Percentiles rank a stretch among this genome's conserved stretches.
These are phyloP conservation scores for Rhynchonema sp. DNA, from an alignment of 2,888 invertebrate genomes.

Conservation along the genomic window DNA sequence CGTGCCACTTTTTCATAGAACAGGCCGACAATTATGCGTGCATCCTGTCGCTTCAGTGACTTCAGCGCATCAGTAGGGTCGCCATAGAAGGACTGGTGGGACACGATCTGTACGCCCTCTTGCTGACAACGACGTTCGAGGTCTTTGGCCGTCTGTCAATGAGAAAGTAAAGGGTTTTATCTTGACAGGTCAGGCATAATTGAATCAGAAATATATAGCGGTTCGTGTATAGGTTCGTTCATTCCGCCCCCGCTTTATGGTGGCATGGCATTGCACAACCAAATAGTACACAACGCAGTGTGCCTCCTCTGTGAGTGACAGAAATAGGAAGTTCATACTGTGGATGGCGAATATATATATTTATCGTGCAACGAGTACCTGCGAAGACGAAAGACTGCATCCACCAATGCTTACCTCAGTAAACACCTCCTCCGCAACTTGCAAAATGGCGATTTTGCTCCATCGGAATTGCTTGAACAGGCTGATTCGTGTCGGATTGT, in stretches of 20 bases:
- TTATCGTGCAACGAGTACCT: no score
- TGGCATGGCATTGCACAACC: no score
- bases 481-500: constrained; percentile 28
- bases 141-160: constrained; percentile 85
- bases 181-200: no score
- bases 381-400: no score
- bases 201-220: no score
- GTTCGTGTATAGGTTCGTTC: no score
- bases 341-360: neutral
- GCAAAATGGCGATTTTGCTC: constrained; percentile 87
- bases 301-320: no score
- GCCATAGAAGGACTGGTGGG: constrained; percentile 83
- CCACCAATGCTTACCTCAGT: constrained; percentile 59
- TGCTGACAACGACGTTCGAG: constrained; percentile 78
- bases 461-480: constrained; percentile 89
- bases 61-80: constrained; percentile 70
- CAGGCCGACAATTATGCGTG: constrained; percentile 86
- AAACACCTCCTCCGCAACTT: constrained; percentile 95
- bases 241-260: no score
- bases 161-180: no score
- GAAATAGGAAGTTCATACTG: neutral
- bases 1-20: constrained; percentile 96
- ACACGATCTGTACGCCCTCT: constrained; percentile 78
- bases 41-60: constrained; percentile 76
- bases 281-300: no score